Conservation (phyloP, 2,113 vertebrate species). For the Callipepla squamata region DNA sequence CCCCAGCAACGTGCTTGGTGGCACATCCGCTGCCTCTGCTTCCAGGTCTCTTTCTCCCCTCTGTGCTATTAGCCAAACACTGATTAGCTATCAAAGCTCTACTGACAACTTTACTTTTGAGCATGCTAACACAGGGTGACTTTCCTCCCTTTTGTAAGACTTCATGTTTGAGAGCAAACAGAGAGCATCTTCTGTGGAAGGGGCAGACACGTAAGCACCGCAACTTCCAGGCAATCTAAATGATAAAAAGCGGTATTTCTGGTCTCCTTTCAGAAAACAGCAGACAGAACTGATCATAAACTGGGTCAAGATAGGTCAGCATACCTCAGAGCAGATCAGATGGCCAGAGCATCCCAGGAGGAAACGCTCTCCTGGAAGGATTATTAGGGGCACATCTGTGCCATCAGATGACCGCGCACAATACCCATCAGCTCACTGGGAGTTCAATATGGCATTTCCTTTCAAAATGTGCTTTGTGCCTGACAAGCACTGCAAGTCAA, state of each 20-base stretch:
- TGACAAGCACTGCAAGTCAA: constrained; percentile 41
- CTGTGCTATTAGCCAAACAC: not conserved
- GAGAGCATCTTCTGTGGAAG: not conserved
- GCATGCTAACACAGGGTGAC: not conserved
- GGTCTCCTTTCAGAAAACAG: constrained; percentile 26
- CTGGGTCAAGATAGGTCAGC: constrained; percentile 63
- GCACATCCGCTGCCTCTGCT: not conserved
- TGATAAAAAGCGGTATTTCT: constrained; percentile 41
- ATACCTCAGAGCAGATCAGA: constrained; percentile 68
- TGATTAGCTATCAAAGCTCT: not conserved
- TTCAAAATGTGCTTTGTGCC: constrained; percentile 58
- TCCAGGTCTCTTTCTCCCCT: not conserved
- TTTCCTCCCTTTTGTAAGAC: not conserved
- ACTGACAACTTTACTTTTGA: not conserved
- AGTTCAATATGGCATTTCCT: constrained; percentile 66
- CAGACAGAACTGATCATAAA: constrained; percentile 64
- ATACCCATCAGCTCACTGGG: constrained; percentile 56
- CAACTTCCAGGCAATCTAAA: constrained; percentile 44
- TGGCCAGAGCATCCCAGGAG: constrained; percentile 63
- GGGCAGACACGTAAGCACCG: not conserved
- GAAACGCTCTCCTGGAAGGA: constrained; percentile 61
- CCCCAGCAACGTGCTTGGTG: not conserved
- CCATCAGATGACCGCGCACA: constrained; percentile 58
- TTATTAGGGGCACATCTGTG: constrained; percentile 71
- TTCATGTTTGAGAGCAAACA: not conserved